Evolutionary conservation across 2,113 vertebrate species (phyloP).

Genomic region (Chlamydotis undulata): DNA sequence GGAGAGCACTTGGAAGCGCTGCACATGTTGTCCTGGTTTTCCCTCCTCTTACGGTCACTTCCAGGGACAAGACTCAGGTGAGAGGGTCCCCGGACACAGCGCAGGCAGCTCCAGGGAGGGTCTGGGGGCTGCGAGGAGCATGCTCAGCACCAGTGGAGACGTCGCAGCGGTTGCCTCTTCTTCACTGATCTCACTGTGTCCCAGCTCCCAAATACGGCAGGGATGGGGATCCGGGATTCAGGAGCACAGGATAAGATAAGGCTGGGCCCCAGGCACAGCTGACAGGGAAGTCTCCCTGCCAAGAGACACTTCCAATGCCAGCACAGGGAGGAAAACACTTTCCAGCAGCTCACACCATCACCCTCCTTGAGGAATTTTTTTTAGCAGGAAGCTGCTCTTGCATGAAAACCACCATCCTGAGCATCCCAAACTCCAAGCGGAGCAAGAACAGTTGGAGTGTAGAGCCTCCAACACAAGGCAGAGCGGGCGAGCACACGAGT

Average conservation of each 20-base stretch:
- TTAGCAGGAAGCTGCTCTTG: neutral
- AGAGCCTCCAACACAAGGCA: fast-evolving
- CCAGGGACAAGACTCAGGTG: neutral
- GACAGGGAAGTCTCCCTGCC: neutral
- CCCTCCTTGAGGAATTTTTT: neutral
- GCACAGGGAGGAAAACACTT: neutral
- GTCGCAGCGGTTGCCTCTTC: fast-evolving
- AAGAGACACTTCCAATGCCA: fast-evolving
- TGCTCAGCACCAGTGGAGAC: neutral
- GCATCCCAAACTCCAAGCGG: neutral
- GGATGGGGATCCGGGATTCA: fast-evolving
- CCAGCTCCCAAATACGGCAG: neutral
- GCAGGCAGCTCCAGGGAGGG: neutral
- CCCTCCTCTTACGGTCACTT: fast-evolving
- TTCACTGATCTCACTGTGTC: neutral
- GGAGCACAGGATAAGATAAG: neutral
- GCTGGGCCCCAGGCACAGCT: neutral
- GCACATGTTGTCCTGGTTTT: fast-evolving
- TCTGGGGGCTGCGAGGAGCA: neutral
- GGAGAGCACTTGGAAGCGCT: neutral
- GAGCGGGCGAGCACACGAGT: fast-evolving
- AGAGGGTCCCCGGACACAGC: fast-evolving
- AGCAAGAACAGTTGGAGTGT: fast-evolving
- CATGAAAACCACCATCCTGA: neutral
- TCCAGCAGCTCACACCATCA: neutral